Percentiles rank a stretch among this genome's conserved stretches.
Conservation (phyloP, 2,797 vertebrate species). For the Pseudochaenichthys georgianus region DNA sequence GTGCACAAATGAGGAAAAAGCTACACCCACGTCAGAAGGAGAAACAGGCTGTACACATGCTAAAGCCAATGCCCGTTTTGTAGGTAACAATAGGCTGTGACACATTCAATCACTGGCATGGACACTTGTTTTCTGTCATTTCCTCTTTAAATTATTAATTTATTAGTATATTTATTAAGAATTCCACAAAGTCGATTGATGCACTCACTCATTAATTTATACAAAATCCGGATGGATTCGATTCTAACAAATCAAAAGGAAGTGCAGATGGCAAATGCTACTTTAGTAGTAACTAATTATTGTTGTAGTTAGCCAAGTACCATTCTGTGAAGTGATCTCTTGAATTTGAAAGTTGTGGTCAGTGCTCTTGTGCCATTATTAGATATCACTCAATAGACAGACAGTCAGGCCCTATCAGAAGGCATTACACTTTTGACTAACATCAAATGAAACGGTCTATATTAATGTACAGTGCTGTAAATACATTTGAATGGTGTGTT, state of each 20-base stretch:
- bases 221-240: constrained; percentile 60
- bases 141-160: constrained; percentile 83
- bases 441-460: constrained; percentile 77
- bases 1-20: constrained; percentile 68
- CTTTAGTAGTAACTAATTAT: constrained; percentile 72
- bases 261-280: constrained; percentile 67
- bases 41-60: constrained; percentile 84
- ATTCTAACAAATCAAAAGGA: constrained; percentile 66
- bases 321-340: constrained; percentile 84
- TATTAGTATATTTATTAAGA: constrained; percentile 85
- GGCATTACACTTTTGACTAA: constrained; percentile 72
- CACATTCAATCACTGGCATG: constrained; percentile 76
- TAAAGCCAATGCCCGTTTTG: constrained; percentile 76
- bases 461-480: constrained; percentile 89
- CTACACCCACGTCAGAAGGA: constrained; percentile 61
- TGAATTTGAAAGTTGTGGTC: constrained; percentile 83
- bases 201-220: constrained; percentile 77
- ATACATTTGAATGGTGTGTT: constrained; percentile 88
- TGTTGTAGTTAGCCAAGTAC: constrained; percentile 80
- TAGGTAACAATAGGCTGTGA: constrained; percentile 78
- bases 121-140: constrained; percentile 77
- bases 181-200: constrained; percentile 74
- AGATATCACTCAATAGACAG: constrained; percentile 75
- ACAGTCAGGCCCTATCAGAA: constrained; percentile 68
- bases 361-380: constrained; percentile 86